Evolutionary conservation across 2,113 vertebrate species (phyloP), one percentile per base, ranked within the genome.

Genomic region (Piprites chloris): DNA sequence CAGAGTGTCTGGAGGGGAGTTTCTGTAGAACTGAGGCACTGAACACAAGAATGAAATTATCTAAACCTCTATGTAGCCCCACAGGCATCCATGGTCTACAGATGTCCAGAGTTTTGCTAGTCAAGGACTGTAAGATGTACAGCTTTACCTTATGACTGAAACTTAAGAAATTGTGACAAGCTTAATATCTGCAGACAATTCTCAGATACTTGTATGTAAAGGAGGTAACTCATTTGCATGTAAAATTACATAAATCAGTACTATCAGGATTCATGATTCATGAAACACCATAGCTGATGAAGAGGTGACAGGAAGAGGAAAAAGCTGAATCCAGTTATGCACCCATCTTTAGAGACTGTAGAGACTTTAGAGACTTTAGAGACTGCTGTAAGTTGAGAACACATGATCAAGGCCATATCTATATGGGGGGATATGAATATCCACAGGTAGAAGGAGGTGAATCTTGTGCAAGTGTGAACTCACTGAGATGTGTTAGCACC

Each of bases 161-260:
- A 87, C 9, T 67, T 59, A 47, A 69, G 35, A 44, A 14, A 68
- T n/a, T 21, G 24, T 33, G 41, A 62, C 53, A 80, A 56, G 5
- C 17, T 56, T 79, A 85, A 50, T 0, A 3, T 6, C 37, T 39
- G 10, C 41, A 65, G 56, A 63, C 0, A 0, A 33, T 47, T 53
- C 18, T 75, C 35, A 32, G 37, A 47, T 37, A 46, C 74, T 58
- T 89, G 6, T 39, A 58, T 35, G 15, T 23, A 58, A 58, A 47
- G 50, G 17, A 75, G 46, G 23, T 53, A 66, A 58, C 44, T 46
- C 10, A 33, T 11, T 66, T 66, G 8, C 27, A 59, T 53, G 9
- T 16, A 53, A 78, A 53, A 47, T 55, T 4, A 41, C 32, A 44
- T 71, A 82, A 26, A 44, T 85, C 12, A 27, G 28, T 80, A 67